These are phyloP conservation scores for Helarctos malayanus DNA, from an alignment of 2,797 vertebrate species.

Conservation along the genomic window DNA sequence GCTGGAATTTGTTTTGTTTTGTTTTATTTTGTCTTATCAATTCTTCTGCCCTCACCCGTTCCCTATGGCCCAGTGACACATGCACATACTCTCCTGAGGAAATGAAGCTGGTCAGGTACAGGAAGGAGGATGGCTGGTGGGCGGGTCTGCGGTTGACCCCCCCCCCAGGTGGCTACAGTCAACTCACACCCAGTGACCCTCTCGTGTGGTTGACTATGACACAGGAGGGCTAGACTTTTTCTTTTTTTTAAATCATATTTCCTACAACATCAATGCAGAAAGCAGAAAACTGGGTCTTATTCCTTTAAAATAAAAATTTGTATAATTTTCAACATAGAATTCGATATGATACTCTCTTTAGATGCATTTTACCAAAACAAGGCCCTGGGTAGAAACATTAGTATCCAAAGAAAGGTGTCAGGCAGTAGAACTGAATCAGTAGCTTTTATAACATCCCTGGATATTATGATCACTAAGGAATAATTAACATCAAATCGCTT, in stretches of 20 bases:
- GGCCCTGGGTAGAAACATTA: neutral
- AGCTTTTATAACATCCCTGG: neutral
- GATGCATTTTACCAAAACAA: neutral
- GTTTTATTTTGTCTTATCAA: neutral
- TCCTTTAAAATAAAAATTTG: neutral
- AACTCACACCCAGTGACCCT: neutral
- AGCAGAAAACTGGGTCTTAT: neutral
- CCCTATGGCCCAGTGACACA: neutral
- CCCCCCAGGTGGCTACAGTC: neutral
- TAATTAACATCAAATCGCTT: neutral
- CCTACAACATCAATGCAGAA: neutral
- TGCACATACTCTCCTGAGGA: neutral
- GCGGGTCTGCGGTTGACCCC: neutral
- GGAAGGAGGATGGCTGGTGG: neutral
- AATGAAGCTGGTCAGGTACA: neutral
- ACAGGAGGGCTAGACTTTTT: neutral
- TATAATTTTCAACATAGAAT: neutral
- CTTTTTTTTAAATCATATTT: neutral
- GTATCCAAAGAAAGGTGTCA: neutral
- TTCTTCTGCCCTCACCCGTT: neutral
- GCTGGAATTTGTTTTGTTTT: neutral
- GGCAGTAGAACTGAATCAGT: neutral
- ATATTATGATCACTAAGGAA: neutral
- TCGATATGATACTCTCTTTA: neutral
- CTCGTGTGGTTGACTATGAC: neutral